Base-by-base conservation (phyloP, 2,113 vertebrate genomes). In the Bombycilla garrulus region DNA sequence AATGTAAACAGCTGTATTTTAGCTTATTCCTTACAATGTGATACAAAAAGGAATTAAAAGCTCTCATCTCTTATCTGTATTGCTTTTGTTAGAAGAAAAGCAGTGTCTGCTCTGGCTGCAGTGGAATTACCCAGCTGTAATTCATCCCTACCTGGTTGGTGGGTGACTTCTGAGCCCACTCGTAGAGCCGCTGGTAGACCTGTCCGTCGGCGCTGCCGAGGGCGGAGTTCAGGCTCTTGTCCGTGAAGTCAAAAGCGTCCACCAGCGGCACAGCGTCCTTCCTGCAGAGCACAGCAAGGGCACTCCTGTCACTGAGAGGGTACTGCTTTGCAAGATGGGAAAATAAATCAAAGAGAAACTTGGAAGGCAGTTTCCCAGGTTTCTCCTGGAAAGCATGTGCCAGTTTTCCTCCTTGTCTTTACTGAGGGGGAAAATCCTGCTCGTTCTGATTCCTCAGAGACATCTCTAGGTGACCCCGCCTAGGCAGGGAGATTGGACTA, bases 221-320 rank as follows among this genome's bases (percentile, higher is more conserved):
- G 0, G 98, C 98, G 0, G 98, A 98, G 62, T 98, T 97, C 91
- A 98, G 77, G 85, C 45, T 70, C 56, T 95, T 77, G 69, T 98
- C 98, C 1, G 96, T 95, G 93, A 96, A 98, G 94, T 98, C 98
- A 62, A 98, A 98, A 21, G 98, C 98, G 2, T 98, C 98, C 33
- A 98, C 98, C 51, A 98, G 81, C 3, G 97, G 96, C 81, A 98
- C 93, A 31, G 98, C 98, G 7, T 98, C 98, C 91, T 96, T 98
- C 97, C 98, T 98, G 5, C 15, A 65, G 73, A 90, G 90, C 18
- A 96, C 65, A 88, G 28, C 24, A 76, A 60, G 4, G 26, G 29
- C 48, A 33, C 11, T 24, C 3, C 3, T 24, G 1, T 91, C 64
- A 91, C 44, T 53, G 23, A 60, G 9, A 4, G 4, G 23, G 7